Conservation (phyloP, 2,888 invertebrate genomes). For the Embidobia sp. region DNA sequence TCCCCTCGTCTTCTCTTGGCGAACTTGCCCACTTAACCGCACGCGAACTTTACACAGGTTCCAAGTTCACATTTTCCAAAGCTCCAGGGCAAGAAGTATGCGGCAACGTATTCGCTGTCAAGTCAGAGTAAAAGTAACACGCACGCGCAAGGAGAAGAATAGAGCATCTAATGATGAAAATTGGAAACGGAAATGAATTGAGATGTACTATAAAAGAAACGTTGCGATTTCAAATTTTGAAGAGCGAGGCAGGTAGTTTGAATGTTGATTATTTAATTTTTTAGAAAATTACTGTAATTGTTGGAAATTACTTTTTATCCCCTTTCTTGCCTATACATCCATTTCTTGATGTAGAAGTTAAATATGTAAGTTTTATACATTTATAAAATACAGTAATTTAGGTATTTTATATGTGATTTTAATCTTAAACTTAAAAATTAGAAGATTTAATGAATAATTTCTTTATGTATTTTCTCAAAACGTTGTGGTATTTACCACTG, state of each 20-base stretch:
- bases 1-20: slow-evolving; percentile 66
- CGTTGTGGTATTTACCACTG: too few species aligned
- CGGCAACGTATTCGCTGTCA: slow-evolving; percentile 46
- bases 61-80: slow-evolving; percentile 63
- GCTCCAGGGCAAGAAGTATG: slow-evolving; percentile 67
- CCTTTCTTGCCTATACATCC: slow-evolving; percentile 6
- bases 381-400: too few species aligned
- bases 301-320: too few species aligned
- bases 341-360: too few species aligned
- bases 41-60: slow-evolving; percentile 78
- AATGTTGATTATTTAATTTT: too few species aligned
- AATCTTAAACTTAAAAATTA: too few species aligned
- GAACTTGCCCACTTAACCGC: slow-evolving; percentile 79
- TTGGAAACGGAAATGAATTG: slow-evolving; percentile 41
- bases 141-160: slow-evolving; percentile 39
- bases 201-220: slow-evolving; percentile 2
- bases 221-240: background rate
- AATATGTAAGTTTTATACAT: too few species aligned
- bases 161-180: slow-evolving; percentile 61
- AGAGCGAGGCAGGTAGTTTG: too few species aligned
- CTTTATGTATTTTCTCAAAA: too few species aligned
- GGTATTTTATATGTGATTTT: too few species aligned
- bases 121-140: slow-evolving; percentile 36
- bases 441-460: too few species aligned
- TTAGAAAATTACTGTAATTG: too few species aligned